These are phyloP conservation scores for Cololabis saira DNA, from an alignment of 2,113 vertebrate genomes.

Conservation along the genomic window DNA sequence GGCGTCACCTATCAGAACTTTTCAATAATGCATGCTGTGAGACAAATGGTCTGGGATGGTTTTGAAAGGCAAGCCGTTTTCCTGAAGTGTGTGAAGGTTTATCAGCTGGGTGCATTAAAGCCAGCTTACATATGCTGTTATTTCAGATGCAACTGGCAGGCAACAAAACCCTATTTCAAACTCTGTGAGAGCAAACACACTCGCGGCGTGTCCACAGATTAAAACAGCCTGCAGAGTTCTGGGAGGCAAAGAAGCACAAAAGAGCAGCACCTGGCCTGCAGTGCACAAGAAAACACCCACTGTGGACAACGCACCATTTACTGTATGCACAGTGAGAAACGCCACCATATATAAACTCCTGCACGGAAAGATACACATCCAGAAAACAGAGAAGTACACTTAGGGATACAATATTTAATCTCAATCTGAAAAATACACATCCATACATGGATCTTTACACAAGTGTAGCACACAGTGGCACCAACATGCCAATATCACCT, in stretches of 20 bases:
- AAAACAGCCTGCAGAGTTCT: slow-evolving; percentile 40
- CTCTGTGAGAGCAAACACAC: slow-evolving; percentile 18
- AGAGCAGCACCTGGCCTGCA: slow-evolving; percentile 44
- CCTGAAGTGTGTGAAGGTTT: no score
- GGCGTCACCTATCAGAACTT: no score
- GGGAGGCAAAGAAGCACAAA: slow-evolving; percentile 22
- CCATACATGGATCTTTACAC: slow-evolving; percentile 26
- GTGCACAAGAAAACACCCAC: neutral
- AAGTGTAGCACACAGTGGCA: slow-evolving; percentile 26
- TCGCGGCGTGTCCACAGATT: slow-evolving; percentile 37
- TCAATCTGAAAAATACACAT: slow-evolving; percentile 27
- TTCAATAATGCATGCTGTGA: no score
- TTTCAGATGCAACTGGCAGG: slow-evolving; percentile 15
- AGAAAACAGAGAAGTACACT: neutral
- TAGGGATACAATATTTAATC: slow-evolving; percentile 12
- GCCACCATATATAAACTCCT: neutral
- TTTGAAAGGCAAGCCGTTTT: no score
- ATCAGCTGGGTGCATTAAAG: no score
- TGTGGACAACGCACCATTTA: no score
- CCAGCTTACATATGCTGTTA: neutral
- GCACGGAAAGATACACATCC: slow-evolving; percentile 12
- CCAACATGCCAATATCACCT: slow-evolving; percentile 23
- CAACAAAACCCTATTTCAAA: neutral
- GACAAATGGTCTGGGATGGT: no score
- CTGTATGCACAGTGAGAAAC: no score